Base-by-base conservation (phyloP, 2,113 vertebrate species). In the Silurus asotus region DNA sequence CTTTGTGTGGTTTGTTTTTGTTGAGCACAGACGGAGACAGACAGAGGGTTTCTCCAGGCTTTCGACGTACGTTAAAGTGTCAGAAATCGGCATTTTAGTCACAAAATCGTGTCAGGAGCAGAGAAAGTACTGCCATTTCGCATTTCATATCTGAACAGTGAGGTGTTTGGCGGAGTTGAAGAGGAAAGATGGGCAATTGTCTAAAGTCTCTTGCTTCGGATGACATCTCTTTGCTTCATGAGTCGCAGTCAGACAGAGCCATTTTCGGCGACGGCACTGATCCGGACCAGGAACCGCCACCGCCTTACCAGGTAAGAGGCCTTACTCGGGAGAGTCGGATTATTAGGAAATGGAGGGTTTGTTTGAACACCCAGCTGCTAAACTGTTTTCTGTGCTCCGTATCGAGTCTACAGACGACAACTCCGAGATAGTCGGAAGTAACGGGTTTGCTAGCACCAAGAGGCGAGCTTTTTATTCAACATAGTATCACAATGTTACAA, bases 141-240 rank as follows among this genome's bases (percentile, higher is more conserved):
- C 56, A 59, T 86, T 48, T 86, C 86, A 89, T 88, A 77, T 64
- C 77, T 74, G 84, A 76, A 85, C 20, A 85, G 48, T 70, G 65
- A 81, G 82, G 88, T 87, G 90, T 92, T 37, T 89, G 84, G 70
- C 90, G 84, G 75, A 77, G 93, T 90, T 88, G 70, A 90, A 37
- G 56, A 80, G 56, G 82, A 74, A 74, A 96, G 92, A 98, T 98
- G 97, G 97, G 97, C 92, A 99, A 98, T 93, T 99, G 97, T 94
- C 92, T 99, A 90, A 98, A 98, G 92, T 97, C 97, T 91, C 97
- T 97, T 86, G 98, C 97, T 89, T 98, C 97, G 89, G 97, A 99
- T 94, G 97, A 99, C 92, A 99, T 99, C 90, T 99, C 97, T 88
- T 92, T 99, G 93, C 96, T 99, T 2, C 97, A 99, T 88, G 97